These are phyloP conservation scores for Rhinichthys klamathensis DNA, from an alignment of 2,113 vertebrate genomes.

Conservation along the genomic window DNA sequence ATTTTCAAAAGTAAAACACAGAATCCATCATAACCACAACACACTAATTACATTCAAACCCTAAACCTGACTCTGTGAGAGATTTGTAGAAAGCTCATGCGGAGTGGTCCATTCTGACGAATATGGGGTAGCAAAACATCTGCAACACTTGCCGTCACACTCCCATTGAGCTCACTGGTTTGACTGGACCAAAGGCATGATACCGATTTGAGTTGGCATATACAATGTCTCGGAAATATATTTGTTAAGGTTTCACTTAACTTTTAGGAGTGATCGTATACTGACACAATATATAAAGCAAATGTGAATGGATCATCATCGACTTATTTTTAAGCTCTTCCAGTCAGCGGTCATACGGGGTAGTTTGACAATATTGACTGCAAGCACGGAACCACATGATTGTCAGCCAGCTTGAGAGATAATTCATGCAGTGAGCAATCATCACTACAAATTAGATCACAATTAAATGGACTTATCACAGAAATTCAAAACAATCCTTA, in stretches of 20 bases:
- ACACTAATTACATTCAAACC: conserved; percentile 61
- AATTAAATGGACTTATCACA: conserved; percentile 57
- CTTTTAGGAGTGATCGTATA: neutral
- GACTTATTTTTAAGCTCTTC: neutral
- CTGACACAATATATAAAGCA: conserved; percentile 15
- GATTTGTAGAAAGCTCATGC: conserved; percentile 64
- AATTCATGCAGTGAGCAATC: conserved; percentile 24
- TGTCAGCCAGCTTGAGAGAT: conserved; percentile 64
- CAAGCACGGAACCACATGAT: conserved; percentile 59
- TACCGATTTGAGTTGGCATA: neutral
- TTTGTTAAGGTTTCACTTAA: conserved; percentile 1
- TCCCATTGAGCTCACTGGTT: neutral
- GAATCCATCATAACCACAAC: conserved; percentile 46
- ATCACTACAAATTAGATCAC: conserved; percentile 36
- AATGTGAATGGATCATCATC: neutral
- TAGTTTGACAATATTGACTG: conserved; percentile 44
- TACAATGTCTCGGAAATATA: neutral
- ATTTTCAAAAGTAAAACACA: conserved; percentile 65
- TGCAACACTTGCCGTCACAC: conserved; percentile 19
- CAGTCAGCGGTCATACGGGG: conserved; percentile 35
- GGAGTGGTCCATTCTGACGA: conserved; percentile 54
- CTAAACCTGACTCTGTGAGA: conserved; percentile 52
- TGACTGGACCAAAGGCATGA: neutral
- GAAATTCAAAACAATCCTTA: conserved; percentile 54
- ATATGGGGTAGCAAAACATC: conserved; percentile 50